Base-by-base conservation (phyloP, 2,888 invertebrate species). In the Trilocha varians region DNA sequence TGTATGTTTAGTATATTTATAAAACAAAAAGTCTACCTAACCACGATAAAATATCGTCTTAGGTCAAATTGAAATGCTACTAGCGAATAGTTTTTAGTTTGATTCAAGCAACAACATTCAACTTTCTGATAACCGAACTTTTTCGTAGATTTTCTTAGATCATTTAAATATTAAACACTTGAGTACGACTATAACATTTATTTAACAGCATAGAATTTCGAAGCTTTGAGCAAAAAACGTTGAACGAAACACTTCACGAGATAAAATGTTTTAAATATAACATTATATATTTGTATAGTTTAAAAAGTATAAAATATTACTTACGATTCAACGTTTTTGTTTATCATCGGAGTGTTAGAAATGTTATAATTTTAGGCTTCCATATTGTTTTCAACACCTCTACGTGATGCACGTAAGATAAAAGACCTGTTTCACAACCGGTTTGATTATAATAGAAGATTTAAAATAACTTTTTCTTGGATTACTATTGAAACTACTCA, bases 171-270 rank as follows among this genome's bases (percentile, higher is more conserved):
- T 47, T 44, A 46, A 47, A 46, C 44, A 41, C 48, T 48, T 56
- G 55, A 59, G 6, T 25, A 9, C 25, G 25, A 9, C 6, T 25
- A n/a, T 25, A 25, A 25, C 11, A 9, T 25, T 25, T 4, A 42
- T 44, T 47, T 44, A 53, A 50, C 45, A 25, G 42, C 52, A 49
- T 56, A 18, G 32, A 37, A 37, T 32, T 15, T 38, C 52, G 50
- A 68, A 76, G 71, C 69, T 68, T 78, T 76, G 77, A 78, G 78
- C 77, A 76, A 75, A 66, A 62, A 51, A 58, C 55, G 42, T 54
- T 52, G 48, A 69, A 68, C 53, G 50, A 60, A 68, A 64, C 43
- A 49, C 56, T 51, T 44, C 59, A 61, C 55, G 16, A 18, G 9
- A n/a, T n/a, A n/a, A 43, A 52, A 45, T 42, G 49, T 52, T 47